Conservation (phyloP, 2,797 vertebrate genomes). For the Acipenser transmontanus region DNA sequence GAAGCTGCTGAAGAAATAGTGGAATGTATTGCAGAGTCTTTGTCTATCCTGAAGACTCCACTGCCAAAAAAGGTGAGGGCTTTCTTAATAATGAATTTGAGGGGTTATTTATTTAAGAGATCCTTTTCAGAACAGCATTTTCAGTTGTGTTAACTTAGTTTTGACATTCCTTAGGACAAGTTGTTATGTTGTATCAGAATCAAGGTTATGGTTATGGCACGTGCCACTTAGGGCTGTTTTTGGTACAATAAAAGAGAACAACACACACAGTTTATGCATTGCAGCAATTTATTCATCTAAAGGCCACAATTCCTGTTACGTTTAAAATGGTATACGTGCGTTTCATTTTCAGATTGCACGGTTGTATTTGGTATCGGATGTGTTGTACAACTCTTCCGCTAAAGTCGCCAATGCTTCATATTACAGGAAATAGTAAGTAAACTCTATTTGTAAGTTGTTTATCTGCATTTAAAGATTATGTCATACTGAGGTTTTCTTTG, state of each 20-base stretch:
- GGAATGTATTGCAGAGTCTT: conserved; percentile 88
- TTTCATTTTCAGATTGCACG: conserved; percentile 79
- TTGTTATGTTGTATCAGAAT: too few relatives aligned
- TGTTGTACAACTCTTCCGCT: conserved; percentile 96
- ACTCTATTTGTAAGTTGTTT: neutral
- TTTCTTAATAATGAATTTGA: neutral
- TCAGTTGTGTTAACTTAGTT: too few relatives aligned
- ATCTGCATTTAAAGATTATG: neutral
- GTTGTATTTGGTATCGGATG: conserved; percentile 94
- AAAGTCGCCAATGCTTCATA: conserved; percentile 98
- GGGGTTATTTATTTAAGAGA: too few relatives aligned
- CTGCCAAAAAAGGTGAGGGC: conserved; percentile 86
- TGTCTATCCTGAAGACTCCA: conserved; percentile 95
- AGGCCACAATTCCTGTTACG: too few relatives aligned
- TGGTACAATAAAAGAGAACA: too few relatives aligned
- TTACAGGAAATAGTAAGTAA: conserved; percentile 97
- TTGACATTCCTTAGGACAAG: too few relatives aligned
- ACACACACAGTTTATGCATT: too few relatives aligned
- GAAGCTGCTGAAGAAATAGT: conserved; percentile 98
- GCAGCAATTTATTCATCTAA: too few relatives aligned
- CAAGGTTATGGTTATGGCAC: too few relatives aligned
- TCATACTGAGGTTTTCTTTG: conserved; percentile 14
- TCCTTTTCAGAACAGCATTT: too few relatives aligned
- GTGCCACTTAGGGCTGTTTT: too few relatives aligned
- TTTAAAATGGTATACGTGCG: too few relatives aligned